Evolutionary conservation across 2,113 vertebrate species (phyloP).

Genomic region (Atherinomorus stipes): DNA sequence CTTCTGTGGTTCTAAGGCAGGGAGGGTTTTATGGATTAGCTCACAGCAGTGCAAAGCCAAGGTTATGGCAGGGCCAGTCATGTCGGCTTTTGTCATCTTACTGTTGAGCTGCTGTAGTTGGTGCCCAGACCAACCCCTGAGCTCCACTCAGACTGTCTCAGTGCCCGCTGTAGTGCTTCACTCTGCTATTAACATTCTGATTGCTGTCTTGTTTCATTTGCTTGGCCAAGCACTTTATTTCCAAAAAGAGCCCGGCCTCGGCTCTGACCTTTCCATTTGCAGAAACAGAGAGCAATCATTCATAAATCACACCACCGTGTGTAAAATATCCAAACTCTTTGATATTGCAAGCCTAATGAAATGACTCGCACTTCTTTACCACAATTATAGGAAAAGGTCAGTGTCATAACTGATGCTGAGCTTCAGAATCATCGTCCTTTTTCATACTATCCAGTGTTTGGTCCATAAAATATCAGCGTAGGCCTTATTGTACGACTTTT

Average conservation of each 20-base stretch:
- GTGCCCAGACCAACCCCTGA: slow-evolving; percentile 30
- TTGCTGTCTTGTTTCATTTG: slow-evolving; percentile 69
- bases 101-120: slow-evolving; percentile 41
- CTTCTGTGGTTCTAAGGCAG: slow-evolving; percentile 17
- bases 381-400: slow-evolving; percentile 78
- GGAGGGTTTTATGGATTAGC: slow-evolving; percentile 45
- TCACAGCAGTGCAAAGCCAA: slow-evolving; percentile 31
- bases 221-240: slow-evolving; percentile 55
- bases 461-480: slow-evolving; percentile 49
- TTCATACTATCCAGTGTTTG: slow-evolving; percentile 61
- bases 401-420: slow-evolving; percentile 70
- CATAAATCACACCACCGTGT: slow-evolving; percentile 63
- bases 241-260: slow-evolving; percentile 16
- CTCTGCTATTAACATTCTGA: slow-evolving; percentile 62
- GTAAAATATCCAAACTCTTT: slow-evolving; percentile 74
- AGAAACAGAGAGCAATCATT: slow-evolving; percentile 63
- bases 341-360: slow-evolving; percentile 71
- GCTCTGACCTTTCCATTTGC: slow-evolving; percentile 71
- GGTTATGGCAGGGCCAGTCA: slow-evolving; percentile 36
- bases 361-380: slow-evolving; percentile 65
- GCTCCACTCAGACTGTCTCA: slow-evolving; percentile 54
- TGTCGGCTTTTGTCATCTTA: slow-evolving; percentile 43
- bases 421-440: slow-evolving; percentile 61
- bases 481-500: slow-evolving; percentile 53
- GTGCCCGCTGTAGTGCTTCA: slow-evolving; percentile 41